Percentiles rank a stretch among this genome's conserved stretches.
phyloP scores from a whole-genome alignment of 2,888 invertebrate genomes.

The Parnassius apollo region DNA sequence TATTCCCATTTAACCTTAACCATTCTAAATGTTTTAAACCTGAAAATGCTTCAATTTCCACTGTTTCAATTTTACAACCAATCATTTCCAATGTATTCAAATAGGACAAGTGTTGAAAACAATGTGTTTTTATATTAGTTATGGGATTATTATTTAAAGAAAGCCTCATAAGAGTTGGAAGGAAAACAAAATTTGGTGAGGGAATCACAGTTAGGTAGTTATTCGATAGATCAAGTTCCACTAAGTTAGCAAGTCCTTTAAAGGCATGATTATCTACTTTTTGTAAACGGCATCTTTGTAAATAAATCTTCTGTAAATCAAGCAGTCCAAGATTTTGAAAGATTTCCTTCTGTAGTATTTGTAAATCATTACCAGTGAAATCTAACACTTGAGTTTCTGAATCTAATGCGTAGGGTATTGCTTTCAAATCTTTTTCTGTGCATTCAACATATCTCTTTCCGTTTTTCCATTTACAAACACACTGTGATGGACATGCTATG shows the following conservation, averaged over 20 bases:
- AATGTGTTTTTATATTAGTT: constrained; percentile 84
- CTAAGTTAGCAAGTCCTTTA: constrained; percentile 91
- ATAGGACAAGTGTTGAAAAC: constrained; percentile 87
- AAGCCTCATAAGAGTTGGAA: constrained; percentile 90
- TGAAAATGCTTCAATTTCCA: constrained; percentile 90
- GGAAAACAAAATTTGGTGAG: constrained; percentile 88
- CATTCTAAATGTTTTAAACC: constrained; percentile 91
- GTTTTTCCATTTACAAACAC: constrained; percentile 95
- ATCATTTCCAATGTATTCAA: constrained; percentile 91
- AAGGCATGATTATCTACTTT: constrained; percentile 91
- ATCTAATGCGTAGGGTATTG: constrained; percentile 90
- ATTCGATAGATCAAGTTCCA: constrained; percentile 92
- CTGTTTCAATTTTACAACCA: constrained; percentile 87
- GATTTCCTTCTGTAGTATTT: constrained; percentile 88
- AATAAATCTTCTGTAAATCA: constrained; percentile 92
- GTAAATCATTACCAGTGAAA: constrained; percentile 90
- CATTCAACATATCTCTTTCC: constrained; percentile 96
- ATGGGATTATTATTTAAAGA: constrained; percentile 92
- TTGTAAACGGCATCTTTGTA: constrained; percentile 89
- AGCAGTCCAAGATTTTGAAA: constrained; percentile 89
- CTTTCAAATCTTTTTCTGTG: constrained; percentile 87
- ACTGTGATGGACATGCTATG: constrained; percentile 87
- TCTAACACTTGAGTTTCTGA: constrained; percentile 93
- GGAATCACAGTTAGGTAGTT: constrained; percentile 90
- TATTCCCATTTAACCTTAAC: constrained; percentile 91